These are phyloP conservation scores for Noctuana brunneofusca DNA, from an alignment of 2,888 invertebrate species.

Conservation along the genomic window DNA sequence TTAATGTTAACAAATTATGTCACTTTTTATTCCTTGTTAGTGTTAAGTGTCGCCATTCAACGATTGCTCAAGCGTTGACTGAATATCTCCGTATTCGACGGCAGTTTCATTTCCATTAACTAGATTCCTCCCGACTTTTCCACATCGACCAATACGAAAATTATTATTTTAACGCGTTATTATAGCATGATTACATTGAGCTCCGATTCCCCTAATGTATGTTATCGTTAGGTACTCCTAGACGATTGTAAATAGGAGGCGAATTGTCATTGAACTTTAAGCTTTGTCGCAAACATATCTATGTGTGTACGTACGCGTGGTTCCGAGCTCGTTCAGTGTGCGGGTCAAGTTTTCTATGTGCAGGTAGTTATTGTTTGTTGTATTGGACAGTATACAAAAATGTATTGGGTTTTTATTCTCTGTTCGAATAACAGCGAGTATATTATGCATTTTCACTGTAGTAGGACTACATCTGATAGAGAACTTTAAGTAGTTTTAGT, in stretches of 20 bases:
- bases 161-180: constrained; percentile 47
- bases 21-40: constrained; percentile 32
- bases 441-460: constrained; percentile 49
- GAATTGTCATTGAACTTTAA: constrained; percentile 61
- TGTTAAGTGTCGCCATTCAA: constrained; percentile 46
- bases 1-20: constrained; percentile 34
- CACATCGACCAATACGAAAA: constrained; percentile 28
- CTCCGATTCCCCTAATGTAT: constrained; percentile 64
- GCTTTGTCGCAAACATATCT: constrained; percentile 82
- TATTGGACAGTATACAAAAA: constrained; percentile 40
- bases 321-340: constrained; percentile 56
- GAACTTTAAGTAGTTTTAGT: constrained; percentile 70
- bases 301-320: constrained; percentile 58
- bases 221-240: constrained; percentile 56
- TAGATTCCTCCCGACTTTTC: constrained; percentile 1
- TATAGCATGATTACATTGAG: constrained; percentile 56
- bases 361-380: constrained; percentile 33
- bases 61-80: constrained; percentile 76
- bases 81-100: constrained; percentile 43
- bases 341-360: constrained; percentile 47
- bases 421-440: constrained; percentile 44
- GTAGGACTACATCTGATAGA: constrained; percentile 58
- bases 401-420: constrained; percentile 40
- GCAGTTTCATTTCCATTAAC: constrained; percentile 10
- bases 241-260: constrained; percentile 54